Base-by-base conservation (phyloP, 2,888 invertebrate species). In the Drosophila macrothrix region DNA sequence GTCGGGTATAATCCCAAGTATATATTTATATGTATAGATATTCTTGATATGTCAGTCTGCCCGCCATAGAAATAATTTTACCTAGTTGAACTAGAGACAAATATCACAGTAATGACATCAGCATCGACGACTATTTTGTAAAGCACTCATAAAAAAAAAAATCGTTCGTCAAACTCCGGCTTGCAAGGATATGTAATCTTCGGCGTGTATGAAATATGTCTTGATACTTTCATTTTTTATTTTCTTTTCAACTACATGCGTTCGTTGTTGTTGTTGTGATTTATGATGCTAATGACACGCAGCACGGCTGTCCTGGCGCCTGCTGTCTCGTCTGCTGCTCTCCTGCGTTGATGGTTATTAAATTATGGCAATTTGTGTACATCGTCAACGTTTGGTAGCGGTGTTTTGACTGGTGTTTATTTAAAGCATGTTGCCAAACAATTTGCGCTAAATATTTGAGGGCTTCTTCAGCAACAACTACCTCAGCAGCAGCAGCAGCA, bases 261-360 rank as follows among this genome's bases (percentile, higher is more conserved):
- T 35, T 55, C 67, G 67, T 52, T 58, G 39, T 35, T 82, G 54
- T 81, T 76, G 88, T 80, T 90, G 83, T 91, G 91, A 91, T 91
- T 91, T 92, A 92, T 92, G 92, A 89, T 90, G 91, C 90, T 92
- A 92, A 92, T 92, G 90, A 90, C 91, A 91, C 83, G 82, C 80
- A 81, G 83, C 67, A 80, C 80, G 76, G 68, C 75, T 53, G 68
- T 52, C 35, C 71, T 80, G 74, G 60, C 66, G 59, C 70, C n/a
- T 63, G 59, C 66, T 43, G 49, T 63, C 59, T 58, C 33, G 41
- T 58, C 56, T 68, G 69, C 52, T 62, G 69, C 71, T 76, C 63
- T 78, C 63, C 78, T 75, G 77, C 69, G 72, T 79, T 89, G 89
- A 90, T 89, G 90, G 85, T 87, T 89, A 90, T 90, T 89, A 90